phyloP scores from a whole-genome alignment of 2,888 invertebrate species.

The Volucella inanis region DNA sequence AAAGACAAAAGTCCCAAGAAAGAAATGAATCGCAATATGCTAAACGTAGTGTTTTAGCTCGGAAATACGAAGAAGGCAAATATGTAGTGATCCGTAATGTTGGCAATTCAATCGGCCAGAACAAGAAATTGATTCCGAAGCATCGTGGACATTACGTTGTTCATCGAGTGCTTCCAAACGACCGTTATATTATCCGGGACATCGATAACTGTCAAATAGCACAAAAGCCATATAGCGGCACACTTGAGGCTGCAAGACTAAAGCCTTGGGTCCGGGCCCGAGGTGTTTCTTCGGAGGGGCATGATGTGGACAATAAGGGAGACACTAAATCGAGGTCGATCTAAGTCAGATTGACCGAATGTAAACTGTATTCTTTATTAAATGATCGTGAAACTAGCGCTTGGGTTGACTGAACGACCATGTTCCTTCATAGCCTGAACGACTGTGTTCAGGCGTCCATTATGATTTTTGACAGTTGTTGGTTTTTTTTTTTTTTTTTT shows the following conservation, averaged over 20 bases:
- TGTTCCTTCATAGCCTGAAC: too few species aligned
- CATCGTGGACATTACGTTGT: slow-evolving; percentile 38
- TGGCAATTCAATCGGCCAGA: slow-evolving; percentile 19
- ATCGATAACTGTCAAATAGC: slow-evolving; percentile 44
- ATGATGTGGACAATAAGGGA: not conserved
- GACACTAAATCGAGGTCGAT: slow-evolving; percentile 8
- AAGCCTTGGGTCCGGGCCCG: slow-evolving; percentile 5
- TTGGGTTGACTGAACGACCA: too few species aligned
- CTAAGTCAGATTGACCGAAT: slow-evolving; percentile 13
- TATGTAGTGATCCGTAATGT: slow-evolving; percentile 25
- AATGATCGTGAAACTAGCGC: too few species aligned
- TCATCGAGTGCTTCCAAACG: slow-evolving; percentile 44
- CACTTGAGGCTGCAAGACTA: slow-evolving; percentile 12
- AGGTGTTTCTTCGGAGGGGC: not conserved
- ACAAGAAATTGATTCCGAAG: slow-evolving; percentile 27
- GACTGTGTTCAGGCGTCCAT: too few species aligned
- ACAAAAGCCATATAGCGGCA: slow-evolving; percentile 27
- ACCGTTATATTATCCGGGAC: slow-evolving; percentile 39
- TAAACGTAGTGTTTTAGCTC: slow-evolving; percentile 19
- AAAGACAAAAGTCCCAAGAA: not conserved
- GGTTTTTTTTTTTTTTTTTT: too few species aligned
- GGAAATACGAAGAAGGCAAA: slow-evolving; percentile 29
- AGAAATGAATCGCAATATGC: slow-evolving; percentile 13
- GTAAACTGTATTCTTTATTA: too few species aligned
- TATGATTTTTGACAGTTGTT: too few species aligned